Evolutionary conservation across 2,888 invertebrate genomes (phyloP).

Genomic region (Caradrina kadenii): DNA sequence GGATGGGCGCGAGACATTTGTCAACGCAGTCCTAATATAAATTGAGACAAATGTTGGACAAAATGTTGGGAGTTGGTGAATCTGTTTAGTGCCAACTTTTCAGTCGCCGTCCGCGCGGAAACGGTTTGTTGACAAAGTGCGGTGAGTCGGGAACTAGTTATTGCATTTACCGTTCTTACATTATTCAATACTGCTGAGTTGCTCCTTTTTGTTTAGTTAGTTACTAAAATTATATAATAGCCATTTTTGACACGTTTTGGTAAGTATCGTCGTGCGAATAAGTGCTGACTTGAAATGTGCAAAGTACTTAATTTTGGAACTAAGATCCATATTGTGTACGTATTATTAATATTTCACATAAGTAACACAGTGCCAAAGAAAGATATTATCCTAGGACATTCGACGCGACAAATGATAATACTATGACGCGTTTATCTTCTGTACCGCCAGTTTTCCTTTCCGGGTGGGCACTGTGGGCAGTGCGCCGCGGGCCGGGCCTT

Average conservation of each 20-base stretch:
- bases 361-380: conserved; percentile 2
- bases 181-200: conserved; percentile 8
- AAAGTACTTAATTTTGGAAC: not conserved
- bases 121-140: conserved; percentile 43
- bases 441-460: conserved; percentile 25
- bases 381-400: conserved; percentile 26
- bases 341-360: conserved; percentile 6
- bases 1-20: conserved; percentile 52
- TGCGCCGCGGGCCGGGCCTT: conserved; percentile 25
- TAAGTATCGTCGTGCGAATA: not conserved
- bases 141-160: conserved; percentile 40
- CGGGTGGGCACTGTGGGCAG: conserved; percentile 25
- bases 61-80: conserved; percentile 41
- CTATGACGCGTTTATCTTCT: conserved; percentile 29
- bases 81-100: conserved; percentile 42
- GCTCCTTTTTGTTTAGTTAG: conserved; percentile 8
- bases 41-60: conserved; percentile 59
- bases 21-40: conserved; percentile 46
- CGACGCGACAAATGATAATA: conserved; percentile 24
- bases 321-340: not conserved
- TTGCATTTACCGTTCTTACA: conserved; percentile 26
- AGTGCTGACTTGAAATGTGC: not conserved
- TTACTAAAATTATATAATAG: not conserved
- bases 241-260: not conserved
- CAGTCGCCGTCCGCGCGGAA: conserved; percentile 19